Evolutionary conservation across 2,888 invertebrate species (phyloP).

Genomic region (Punctoribates punctum): DNA sequence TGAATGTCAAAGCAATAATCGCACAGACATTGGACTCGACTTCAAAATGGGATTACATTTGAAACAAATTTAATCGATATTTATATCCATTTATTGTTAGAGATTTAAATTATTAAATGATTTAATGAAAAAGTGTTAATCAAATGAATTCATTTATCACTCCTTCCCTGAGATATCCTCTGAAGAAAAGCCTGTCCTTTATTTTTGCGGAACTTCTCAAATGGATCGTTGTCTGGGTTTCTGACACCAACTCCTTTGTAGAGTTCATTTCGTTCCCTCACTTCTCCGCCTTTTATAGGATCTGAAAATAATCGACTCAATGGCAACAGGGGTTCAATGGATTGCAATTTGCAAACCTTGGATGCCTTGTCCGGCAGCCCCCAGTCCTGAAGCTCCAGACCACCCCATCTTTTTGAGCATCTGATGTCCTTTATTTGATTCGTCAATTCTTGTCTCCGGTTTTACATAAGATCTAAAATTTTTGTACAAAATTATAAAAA

Average conservation of each 20-base stretch:
- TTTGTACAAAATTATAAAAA: not conserved
- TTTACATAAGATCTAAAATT: not conserved
- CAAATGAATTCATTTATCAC: slow-evolving; percentile 25
- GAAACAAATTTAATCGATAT: not conserved
- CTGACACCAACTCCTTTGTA: slow-evolving; percentile 93
- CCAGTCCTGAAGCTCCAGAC: slow-evolving; percentile 82
- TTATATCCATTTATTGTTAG: not conserved
- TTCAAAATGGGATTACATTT: not conserved
- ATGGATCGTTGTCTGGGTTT: slow-evolving; percentile 70
- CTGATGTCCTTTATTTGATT: slow-evolving; percentile 94
- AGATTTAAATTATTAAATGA: not conserved
- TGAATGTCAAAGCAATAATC: not conserved
- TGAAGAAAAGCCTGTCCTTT: slow-evolving; percentile 92
- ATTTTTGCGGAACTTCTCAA: slow-evolving; percentile 94
- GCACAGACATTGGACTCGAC: not conserved
- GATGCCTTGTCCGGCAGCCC: slow-evolving; percentile 91
- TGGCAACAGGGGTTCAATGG: not conserved
- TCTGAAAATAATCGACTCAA: slow-evolving; percentile 55
- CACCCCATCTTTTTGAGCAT: slow-evolving; percentile 95
- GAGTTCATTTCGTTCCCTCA: slow-evolving; percentile 81
- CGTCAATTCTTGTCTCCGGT: slow-evolving; percentile 58
- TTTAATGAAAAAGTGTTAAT: slow-evolving; percentile 11
- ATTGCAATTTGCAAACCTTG: slow-evolving; percentile 55
- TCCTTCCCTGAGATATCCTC: slow-evolving; percentile 66
- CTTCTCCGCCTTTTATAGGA: slow-evolving; percentile 86